A percentile compares a stretch with the other conserved stretches of the same genome.
Conservation (phyloP, 1,140 invertebrate genomes). For the Thrips palmi region DNA sequence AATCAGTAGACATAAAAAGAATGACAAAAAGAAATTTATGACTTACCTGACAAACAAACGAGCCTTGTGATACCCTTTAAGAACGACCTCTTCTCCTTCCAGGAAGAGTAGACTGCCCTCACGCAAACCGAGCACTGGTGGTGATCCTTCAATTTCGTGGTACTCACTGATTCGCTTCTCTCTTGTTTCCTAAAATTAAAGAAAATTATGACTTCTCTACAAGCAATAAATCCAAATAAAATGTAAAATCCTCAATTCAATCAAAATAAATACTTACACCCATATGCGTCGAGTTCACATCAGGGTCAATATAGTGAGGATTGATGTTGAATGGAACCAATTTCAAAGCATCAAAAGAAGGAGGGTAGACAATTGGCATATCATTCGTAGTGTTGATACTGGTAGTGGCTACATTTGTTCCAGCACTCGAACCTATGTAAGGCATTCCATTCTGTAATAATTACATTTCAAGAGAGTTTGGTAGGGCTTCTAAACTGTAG, state of each 20-base stretch:
- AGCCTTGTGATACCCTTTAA: constrained; percentile 39
- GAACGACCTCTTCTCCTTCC: constrained; percentile 31
- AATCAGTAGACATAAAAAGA: constrained; percentile 9
- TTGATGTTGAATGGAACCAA: constrained; percentile 74
- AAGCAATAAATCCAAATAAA: constrained; percentile 8
- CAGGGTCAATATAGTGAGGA: constrained; percentile 57
- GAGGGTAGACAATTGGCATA: constrained; percentile 67
- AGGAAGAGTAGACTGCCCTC: constrained; percentile 50
- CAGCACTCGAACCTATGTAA: constrained; percentile 66
- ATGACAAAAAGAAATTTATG: constrained; percentile 12
- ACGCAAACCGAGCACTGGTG: constrained; percentile 43
- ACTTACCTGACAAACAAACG: constrained; percentile 45
- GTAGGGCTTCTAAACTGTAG: background rate
- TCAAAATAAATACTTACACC: constrained; percentile 33
- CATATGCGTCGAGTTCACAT: constrained; percentile 41
- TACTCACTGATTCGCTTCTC: constrained; percentile 46
- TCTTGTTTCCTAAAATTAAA: constrained; percentile 31
- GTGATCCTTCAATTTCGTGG: constrained; percentile 32
- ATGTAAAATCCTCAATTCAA: background rate
- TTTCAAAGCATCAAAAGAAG: constrained; percentile 46
- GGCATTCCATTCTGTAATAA: constrained; percentile 35
- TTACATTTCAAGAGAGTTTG: background rate
- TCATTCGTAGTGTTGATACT: constrained; percentile 70
- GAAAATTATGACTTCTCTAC: constrained; percentile 4
- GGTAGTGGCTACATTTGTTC: constrained; percentile 60